A percentile compares a stretch with the other conserved stretches of the same genome.
phyloP scores from a whole-genome alignment of 1,140 invertebrate species.

The Meteorus sp. region DNA sequence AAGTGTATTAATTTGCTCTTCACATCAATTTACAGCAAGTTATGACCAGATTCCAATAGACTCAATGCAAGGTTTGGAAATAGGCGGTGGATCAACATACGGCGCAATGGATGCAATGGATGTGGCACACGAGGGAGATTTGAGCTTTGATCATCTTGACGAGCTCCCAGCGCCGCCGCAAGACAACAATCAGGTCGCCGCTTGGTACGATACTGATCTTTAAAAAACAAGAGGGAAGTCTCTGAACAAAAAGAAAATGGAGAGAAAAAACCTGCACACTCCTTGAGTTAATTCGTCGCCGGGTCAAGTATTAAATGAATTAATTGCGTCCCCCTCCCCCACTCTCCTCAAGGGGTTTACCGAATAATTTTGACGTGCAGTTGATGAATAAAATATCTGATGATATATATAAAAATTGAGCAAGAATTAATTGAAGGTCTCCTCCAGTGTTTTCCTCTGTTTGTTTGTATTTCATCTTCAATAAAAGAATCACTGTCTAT shows the following conservation, averaged over 20 bases:
- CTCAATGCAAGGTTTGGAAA: conserved; percentile 92
- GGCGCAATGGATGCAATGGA: conserved; percentile 85
- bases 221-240: conserved; percentile 56
- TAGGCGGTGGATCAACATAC: conserved; percentile 73
- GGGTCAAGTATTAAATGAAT: conserved; percentile 13
- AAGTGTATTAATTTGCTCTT: neutral
- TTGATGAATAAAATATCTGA: conserved; percentile 15
- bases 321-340: neutral
- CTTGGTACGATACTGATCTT: conserved; percentile 96
- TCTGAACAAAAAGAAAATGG: neutral
- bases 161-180: conserved; percentile 83
- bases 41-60: conserved; percentile 97
- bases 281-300: conserved; percentile 6
- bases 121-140: conserved; percentile 73
- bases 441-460: too few relatives aligned
- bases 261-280: neutral
- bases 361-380: conserved; percentile 13
- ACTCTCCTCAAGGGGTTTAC: neutral
- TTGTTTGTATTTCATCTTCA: too few relatives aligned
- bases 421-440: neutral
- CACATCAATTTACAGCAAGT: conserved; percentile 61
- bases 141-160: conserved; percentile 82
- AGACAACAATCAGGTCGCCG: conserved; percentile 86
- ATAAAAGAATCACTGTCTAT: too few relatives aligned
- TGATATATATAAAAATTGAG: neutral